Evolutionary conservation across 2,797 vertebrate species (phyloP), one percentile per base, ranked within the genome.

Genomic region (Notamacropus eugenii): DNA sequence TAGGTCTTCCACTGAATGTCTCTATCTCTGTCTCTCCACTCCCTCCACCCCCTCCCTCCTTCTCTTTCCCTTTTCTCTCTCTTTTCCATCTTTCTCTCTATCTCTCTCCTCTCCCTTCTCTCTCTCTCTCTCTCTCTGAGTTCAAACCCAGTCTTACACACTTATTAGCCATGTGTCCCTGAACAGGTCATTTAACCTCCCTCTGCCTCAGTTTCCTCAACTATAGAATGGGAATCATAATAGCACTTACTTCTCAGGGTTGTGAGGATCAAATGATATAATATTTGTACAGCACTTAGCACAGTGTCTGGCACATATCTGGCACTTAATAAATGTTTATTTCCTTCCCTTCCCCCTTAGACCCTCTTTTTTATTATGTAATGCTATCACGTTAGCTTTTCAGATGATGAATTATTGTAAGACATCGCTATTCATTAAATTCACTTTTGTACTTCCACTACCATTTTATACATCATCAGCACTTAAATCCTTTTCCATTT

Each of bases 351-450:
- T 74, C n/a, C 67, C 34, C 67, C 67, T 11, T 14, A 95, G 90
- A 56, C 40, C 24, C 54, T 95, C 13, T 58, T 13, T 92, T 95
- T 91, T 93, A 93, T 94, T n/a, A n/a, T 93, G 92, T 94, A 50
- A 40, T 55, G 12, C 59, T 55, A 46, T 58, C 19, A 54, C 55
- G 50, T 31, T 28, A 92, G 90, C 93, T 96, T 97, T 93, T 94
- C 52, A 94, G 50, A 13, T 54, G 93, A 55, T 54, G 12, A 24
- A 9, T 94, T 54, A 31, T 22, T 92, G 96, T 90, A 93, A n/a
- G 74, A 90, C 90, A 54, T 22, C n/a, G 67, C 67, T 96, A 92
- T 93, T 58, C 93, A 90, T 74, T 95, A 96, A 91, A 74, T 74
- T 74, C 40, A 74, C n/a, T 74, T 74, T 40, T 74, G 6, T 74